phyloP scores from a whole-genome alignment of 2,113 vertebrate genomes.

The Ellobius talpinus region DNA sequence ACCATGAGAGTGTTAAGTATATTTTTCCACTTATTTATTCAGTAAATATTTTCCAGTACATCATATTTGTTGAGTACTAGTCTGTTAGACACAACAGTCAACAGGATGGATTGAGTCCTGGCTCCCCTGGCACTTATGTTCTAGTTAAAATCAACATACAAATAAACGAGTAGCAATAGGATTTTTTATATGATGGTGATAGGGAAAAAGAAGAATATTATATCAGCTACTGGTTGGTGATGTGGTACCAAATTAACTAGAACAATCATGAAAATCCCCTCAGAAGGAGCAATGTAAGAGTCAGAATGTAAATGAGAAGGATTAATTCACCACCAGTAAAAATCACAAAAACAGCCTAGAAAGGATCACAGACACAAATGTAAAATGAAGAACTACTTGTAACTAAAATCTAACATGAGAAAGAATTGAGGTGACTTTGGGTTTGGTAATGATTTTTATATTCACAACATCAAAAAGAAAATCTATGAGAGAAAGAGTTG shows the following conservation, averaged over 20 bases:
- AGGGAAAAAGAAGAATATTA: background rate
- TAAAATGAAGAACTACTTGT: background rate
- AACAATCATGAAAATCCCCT: background rate
- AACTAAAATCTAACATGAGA: background rate
- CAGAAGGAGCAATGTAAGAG: background rate
- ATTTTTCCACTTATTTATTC: constrained; percentile 31
- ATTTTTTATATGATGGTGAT: background rate
- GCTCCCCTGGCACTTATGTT: background rate
- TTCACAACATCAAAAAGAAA: background rate
- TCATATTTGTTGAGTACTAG: background rate
- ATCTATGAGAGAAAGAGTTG: background rate
- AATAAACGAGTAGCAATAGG: background rate
- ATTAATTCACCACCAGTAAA: background rate
- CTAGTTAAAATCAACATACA: background rate
- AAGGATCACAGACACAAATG: background rate
- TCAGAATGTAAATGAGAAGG: background rate
- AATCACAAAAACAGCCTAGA: constrained; percentile 14
- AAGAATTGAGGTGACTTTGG: background rate
- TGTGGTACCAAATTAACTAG: background rate
- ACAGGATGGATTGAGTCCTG: background rate
- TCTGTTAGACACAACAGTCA: background rate
- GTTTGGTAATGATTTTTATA: background rate
- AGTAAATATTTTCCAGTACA: background rate
- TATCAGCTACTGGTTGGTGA: background rate
- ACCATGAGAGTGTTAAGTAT: background rate